Conservation (phyloP, 2,888 invertebrate species). For the Rugalucina vietnamica region DNA sequence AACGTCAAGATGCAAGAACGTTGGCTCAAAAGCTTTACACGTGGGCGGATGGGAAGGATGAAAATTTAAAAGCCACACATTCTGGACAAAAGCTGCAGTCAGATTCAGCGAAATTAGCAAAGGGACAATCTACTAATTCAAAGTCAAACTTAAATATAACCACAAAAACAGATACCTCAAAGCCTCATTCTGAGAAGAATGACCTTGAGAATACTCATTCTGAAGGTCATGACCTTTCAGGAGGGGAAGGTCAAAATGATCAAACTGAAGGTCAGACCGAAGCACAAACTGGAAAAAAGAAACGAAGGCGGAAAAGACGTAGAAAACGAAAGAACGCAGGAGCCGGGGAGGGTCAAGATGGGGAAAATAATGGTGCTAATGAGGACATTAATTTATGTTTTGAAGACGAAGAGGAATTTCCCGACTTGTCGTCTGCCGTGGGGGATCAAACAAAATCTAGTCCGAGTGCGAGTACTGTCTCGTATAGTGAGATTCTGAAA, state of each 20-base stretch:
- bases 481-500: slow-evolving; percentile 79
- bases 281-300: slow-evolving; percentile 37
- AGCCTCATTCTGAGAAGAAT: not conserved
- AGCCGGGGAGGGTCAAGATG: slow-evolving; percentile 33
- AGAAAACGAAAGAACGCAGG: slow-evolving; percentile 57
- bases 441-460: slow-evolving; percentile 39
- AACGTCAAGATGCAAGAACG: not conserved
- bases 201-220: slow-evolving; percentile 6
- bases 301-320: slow-evolving; percentile 41
- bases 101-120: not conserved
- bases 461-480: slow-evolving; percentile 53
- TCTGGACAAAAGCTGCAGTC: not conserved
- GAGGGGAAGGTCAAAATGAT: slow-evolving; percentile 1
- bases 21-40: not conserved
- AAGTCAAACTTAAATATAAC: not conserved
- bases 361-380: slow-evolving; percentile 38
- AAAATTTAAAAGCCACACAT: not conserved
- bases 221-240: slow-evolving; percentile 2
- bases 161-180: not conserved
- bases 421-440: slow-evolving; percentile 65
- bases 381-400: slow-evolving; percentile 74
- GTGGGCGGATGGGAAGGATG: not conserved
- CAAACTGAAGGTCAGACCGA: slow-evolving; percentile 3
- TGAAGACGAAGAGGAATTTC: slow-evolving; percentile 82
- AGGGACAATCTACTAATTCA: not conserved